These are phyloP conservation scores for Percopsis transmontana DNA, from an alignment of 2,113 vertebrate genomes.

Conservation along the genomic window DNA sequence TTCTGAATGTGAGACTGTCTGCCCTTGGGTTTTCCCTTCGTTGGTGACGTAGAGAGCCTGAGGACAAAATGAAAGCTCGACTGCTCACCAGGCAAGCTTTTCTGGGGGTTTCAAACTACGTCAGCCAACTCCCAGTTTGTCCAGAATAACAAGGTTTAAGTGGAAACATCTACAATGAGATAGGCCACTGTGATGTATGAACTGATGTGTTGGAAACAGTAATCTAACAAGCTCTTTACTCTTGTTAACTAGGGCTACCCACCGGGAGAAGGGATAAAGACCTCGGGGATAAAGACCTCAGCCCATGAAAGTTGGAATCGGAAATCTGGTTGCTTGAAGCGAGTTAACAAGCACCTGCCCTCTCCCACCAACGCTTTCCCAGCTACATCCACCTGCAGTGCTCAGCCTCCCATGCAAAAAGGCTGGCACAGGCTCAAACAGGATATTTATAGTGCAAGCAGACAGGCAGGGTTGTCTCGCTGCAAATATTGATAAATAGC, in stretches of 20 bases:
- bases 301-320: constrained; percentile 24
- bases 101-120: not conserved
- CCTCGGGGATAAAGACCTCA: not conserved
- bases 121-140: constrained; percentile 6
- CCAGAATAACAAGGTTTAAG: constrained; percentile 3
- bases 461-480: constrained; percentile 44
- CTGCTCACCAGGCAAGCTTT: not conserved
- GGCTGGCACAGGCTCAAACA: constrained; percentile 42
- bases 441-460: constrained; percentile 68
- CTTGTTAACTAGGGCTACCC: constrained; percentile 26
- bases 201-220: constrained; percentile 14
- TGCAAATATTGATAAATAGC: constrained; percentile 64
- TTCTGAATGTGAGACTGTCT: not conserved
- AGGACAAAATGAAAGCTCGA: not conserved
- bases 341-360: constrained; percentile 33
- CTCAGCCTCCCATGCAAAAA: constrained; percentile 26
- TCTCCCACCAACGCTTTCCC: constrained; percentile 9
- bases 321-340: constrained; percentile 41
- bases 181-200: constrained; percentile 10
- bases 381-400: constrained; percentile 35
- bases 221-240: constrained; percentile 43
- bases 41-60: not conserved
- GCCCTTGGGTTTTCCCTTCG: not conserved
- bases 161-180: not conserved
- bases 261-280: constrained; percentile 13